These are phyloP conservation scores for Athripsodes cinereus DNA, from an alignment of 2,888 invertebrate genomes.

Conservation along the genomic window DNA sequence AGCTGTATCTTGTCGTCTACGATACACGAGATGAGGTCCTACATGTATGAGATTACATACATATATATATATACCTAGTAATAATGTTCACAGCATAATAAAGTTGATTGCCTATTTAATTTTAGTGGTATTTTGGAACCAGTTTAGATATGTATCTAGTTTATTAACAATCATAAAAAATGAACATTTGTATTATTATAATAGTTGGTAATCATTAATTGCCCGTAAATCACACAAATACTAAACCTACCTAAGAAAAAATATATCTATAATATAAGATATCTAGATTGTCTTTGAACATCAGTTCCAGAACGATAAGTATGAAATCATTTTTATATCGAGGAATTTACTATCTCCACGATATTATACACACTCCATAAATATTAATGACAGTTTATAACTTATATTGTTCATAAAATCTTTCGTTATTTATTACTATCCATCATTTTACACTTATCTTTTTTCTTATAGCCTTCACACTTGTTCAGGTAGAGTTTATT, in stretches of 20 bases:
- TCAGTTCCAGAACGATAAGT: not conserved
- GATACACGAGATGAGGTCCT: no score
- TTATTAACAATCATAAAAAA: slow-evolving; percentile 12
- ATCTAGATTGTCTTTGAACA: not conserved
- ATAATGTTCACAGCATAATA: no score
- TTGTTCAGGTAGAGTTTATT: no score
- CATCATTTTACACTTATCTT: no score
- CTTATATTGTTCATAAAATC: not conserved
- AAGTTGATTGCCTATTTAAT: no score
- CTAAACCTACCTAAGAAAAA: no score
- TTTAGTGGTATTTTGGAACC: no score
- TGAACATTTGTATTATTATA: slow-evolving; percentile 6
- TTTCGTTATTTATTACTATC: no score
- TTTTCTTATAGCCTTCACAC: no score
- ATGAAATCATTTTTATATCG: not conserved
- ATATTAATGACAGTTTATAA: not conserved
- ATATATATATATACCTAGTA: no score
- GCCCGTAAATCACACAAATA: slow-evolving; percentile 10
- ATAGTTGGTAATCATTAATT: slow-evolving; percentile 19
- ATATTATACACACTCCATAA: not conserved
- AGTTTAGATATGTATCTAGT: not conserved
- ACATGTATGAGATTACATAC: no score
- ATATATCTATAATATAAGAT: not conserved
- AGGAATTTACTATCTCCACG: slow-evolving; percentile 3
- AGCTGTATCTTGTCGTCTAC: no score